These are phyloP conservation scores for Vanacampus margaritifer DNA, from an alignment of 2,113 vertebrate species.

Conservation along the genomic window DNA sequence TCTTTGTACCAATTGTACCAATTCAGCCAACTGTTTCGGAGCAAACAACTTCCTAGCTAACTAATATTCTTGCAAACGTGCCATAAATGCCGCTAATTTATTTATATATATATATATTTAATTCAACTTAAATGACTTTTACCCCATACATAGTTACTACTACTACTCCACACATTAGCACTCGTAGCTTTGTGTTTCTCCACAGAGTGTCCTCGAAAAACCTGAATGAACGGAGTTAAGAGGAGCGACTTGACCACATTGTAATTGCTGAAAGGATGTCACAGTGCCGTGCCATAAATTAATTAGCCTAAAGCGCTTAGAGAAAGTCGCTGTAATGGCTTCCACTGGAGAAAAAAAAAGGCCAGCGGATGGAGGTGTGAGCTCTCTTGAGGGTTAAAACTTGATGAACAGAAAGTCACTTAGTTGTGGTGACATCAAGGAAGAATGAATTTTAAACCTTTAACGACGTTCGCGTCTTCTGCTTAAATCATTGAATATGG, in stretches of 20 bases:
- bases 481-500: too few relatives aligned
- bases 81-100: too few relatives aligned
- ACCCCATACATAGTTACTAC: too few relatives aligned
- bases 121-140: not conserved
- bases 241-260: slow-evolving; percentile 38
- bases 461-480: too few relatives aligned
- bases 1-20: too few relatives aligned
- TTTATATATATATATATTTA: too few relatives aligned
- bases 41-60: too few relatives aligned
- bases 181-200: not conserved
- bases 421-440: slow-evolving; percentile 38
- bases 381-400: slow-evolving; percentile 6
- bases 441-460: not conserved
- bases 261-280: slow-evolving; percentile 50
- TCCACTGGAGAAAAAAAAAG: slow-evolving; percentile 30
- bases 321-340: slow-evolving; percentile 50
- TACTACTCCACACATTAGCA: not conserved
- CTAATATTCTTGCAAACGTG: too few relatives aligned
- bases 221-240: slow-evolving; percentile 34
- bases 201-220: slow-evolving; percentile 15
- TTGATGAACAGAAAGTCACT: slow-evolving; percentile 37
- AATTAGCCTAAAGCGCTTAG: slow-evolving; percentile 60
- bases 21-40: too few relatives aligned
- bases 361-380: slow-evolving; percentile 36
- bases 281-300: slow-evolving; percentile 53